These are phyloP conservation scores for Oreochromis niloticus DNA, from an alignment of 2,113 vertebrate genomes.

Conservation along the genomic window DNA sequence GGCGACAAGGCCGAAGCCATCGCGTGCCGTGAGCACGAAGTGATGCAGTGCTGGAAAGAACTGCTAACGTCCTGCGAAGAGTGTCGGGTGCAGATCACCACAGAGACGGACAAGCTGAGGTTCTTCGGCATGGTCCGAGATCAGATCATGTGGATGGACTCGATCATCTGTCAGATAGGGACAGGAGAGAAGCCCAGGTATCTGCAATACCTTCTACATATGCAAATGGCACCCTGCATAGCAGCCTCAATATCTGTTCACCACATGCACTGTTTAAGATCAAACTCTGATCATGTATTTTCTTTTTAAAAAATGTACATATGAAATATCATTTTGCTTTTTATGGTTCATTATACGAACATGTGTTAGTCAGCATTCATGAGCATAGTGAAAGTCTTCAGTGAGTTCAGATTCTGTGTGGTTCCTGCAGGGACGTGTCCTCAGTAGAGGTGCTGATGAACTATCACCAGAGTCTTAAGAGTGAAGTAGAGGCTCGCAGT, in stretches of 20 bases:
- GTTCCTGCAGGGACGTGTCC: conserved; percentile 83
- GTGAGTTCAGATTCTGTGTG: background rate
- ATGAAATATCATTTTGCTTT: background rate
- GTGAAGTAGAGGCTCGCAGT: conserved; percentile 82
- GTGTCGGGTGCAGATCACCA: conserved; percentile 87
- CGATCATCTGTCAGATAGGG: conserved; percentile 85
- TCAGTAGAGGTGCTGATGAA: conserved; percentile 94
- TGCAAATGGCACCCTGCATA: rapidly evolving
- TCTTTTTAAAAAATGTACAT: background rate
- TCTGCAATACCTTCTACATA: background rate
- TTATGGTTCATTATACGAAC: background rate
- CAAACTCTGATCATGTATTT: background rate
- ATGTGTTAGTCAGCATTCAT: rapidly evolving
- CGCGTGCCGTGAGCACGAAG: conserved; percentile 83
- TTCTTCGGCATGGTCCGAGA: conserved; percentile 84
- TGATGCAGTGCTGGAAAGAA: conserved; percentile 88
- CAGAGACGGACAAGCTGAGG: conserved; percentile 84
- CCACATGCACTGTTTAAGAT: background rate
- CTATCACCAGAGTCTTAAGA: conserved; percentile 91
- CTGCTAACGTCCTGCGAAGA: conserved; percentile 87
- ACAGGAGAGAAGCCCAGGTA: conserved; percentile 91
- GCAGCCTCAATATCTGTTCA: background rate
- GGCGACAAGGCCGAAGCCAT: conserved; percentile 92
- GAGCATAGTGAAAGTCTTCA: background rate
- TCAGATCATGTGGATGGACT: conserved; percentile 91